phyloP scores from a whole-genome alignment of 1,140 invertebrate species.

The Drosophila cardini region DNA sequence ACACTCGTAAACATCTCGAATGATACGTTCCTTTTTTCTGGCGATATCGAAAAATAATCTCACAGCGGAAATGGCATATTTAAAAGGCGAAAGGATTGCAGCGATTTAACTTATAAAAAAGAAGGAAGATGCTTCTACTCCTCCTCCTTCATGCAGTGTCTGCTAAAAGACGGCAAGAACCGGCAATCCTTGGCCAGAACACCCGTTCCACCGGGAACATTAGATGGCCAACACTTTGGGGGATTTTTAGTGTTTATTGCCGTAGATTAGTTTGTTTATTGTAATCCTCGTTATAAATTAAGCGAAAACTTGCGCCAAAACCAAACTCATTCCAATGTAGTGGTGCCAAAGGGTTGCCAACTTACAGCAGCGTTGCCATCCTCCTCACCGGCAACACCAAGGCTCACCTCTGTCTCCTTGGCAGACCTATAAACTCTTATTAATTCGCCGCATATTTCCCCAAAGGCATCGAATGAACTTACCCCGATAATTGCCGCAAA shows the following conservation, averaged over 20 bases:
- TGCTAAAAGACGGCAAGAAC: neutral
- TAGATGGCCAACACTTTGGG: slow-evolving; percentile 67
- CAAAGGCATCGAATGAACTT: slow-evolving; percentile 70
- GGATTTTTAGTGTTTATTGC: slow-evolving; percentile 83
- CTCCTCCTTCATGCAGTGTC: neutral
- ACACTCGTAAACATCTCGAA: slow-evolving; percentile 77
- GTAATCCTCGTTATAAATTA: slow-evolving; percentile 83
- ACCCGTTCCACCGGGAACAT: slow-evolving; percentile 7
- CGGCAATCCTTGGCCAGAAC: neutral
- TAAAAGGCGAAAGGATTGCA: slow-evolving; percentile 78
- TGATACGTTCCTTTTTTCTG: slow-evolving; percentile 54
- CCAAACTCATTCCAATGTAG: slow-evolving; percentile 59
- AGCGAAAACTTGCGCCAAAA: slow-evolving; percentile 74
- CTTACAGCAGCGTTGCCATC: slow-evolving; percentile 1
- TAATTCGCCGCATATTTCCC: slow-evolving; percentile 76
- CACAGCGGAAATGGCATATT: slow-evolving; percentile 79
- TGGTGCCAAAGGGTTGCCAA: slow-evolving; percentile 57
- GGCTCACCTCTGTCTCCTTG: slow-evolving; percentile 10
- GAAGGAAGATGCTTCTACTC: slow-evolving; percentile 27
- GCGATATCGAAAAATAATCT: slow-evolving; percentile 83
- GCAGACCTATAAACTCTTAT: slow-evolving; percentile 50
- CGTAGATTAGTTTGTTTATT: slow-evolving; percentile 83
- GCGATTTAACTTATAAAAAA: slow-evolving; percentile 76
- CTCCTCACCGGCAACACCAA: too few species aligned
- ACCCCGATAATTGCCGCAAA: slow-evolving; percentile 75